Percentiles rank a stretch among this genome's conserved stretches.
Evolutionary conservation across 1,140 invertebrate species (phyloP).

Genomic region (Pseudoatta argentina): DNA sequence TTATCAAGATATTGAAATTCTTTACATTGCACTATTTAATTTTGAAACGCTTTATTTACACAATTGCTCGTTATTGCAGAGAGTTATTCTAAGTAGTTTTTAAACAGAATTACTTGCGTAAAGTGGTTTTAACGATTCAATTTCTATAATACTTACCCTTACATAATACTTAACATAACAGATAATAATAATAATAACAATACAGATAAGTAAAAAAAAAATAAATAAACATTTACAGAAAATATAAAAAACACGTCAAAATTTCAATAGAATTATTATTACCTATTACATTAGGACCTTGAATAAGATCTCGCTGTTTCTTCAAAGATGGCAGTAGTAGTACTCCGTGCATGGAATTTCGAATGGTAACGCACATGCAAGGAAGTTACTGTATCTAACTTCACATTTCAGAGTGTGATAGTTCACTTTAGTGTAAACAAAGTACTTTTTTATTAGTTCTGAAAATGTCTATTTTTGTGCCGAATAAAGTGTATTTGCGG

Average conservation of each 20-base stretch:
- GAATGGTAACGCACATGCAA: too few relatives aligned
- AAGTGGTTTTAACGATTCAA: neutral
- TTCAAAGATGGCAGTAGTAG: too few relatives aligned
- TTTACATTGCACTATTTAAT: neutral
- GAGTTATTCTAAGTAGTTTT: neutral
- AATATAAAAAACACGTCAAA: neutral
- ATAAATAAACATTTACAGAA: neutral
- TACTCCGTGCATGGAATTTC: too few relatives aligned
- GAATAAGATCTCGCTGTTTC: too few relatives aligned
- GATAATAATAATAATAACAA: slow-evolving; percentile 1
- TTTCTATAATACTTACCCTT: neutral
- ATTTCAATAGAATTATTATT: neutral
- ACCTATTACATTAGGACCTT: too few relatives aligned
- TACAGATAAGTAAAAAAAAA: neutral
- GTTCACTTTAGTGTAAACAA: too few relatives aligned
- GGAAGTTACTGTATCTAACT: too few relatives aligned
- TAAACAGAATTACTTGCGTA: neutral
- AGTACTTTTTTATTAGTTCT: too few relatives aligned
- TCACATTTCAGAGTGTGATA: too few relatives aligned
- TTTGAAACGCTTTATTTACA: neutral
- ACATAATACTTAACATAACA: neutral
- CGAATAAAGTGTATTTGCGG: too few relatives aligned
- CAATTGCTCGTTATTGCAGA: neutral
- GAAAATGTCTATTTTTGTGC: too few relatives aligned
- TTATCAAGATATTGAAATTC: neutral